Evolutionary conservation across 2,113 vertebrate species (phyloP), one percentile per base, ranked within the genome.

Genomic region (Ciconia stormi): DNA sequence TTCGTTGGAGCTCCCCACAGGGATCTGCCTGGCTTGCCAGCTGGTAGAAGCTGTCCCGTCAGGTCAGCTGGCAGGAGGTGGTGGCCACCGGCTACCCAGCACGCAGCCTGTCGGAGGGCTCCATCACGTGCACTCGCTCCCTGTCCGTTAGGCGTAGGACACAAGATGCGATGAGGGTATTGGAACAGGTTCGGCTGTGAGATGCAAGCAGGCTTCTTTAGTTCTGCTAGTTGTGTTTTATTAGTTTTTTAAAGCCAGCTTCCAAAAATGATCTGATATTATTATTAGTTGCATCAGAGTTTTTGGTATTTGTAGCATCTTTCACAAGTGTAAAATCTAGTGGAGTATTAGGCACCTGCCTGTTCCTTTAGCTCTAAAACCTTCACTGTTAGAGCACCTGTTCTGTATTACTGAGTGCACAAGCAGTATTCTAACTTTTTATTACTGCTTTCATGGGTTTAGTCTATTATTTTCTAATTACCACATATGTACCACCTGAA

Each of bases 71-170:
- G 36, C 27, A 38, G 59, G 34, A 70, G 42, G 6, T 53, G 46
- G 78, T 73, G 50, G 65, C 69, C 53, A 2, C 55, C 1, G 9
- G 38, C 38, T 46, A 8, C 44, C 27, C 20, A 49, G 49, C 17
- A 9, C 0, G 0, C 11, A 36, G 63, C n/a, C 7, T 2, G 0
- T 20, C 7, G 0, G 9, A 66, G 34, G 0, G 2, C 40, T 77
- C 20, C 34, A n/a, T 44, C 0, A 0, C 34, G 3, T 0, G 0
- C 4, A 1, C 10, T 77, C 1, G 1, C 63, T 94, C 42, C n/a
- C 44, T 0, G 0, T 23, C 47, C 11, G 1, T 8, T 17, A 23
- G 22, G 29, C 3, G 1, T 10, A 32, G 67, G 56, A 52, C 21
- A 10, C 20, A 9, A 38, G 34, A 19, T 29, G 6, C 1, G 0